Evolutionary conservation across 2,113 vertebrate species (phyloP).

Genomic region (Blennius ocellaris): DNA sequence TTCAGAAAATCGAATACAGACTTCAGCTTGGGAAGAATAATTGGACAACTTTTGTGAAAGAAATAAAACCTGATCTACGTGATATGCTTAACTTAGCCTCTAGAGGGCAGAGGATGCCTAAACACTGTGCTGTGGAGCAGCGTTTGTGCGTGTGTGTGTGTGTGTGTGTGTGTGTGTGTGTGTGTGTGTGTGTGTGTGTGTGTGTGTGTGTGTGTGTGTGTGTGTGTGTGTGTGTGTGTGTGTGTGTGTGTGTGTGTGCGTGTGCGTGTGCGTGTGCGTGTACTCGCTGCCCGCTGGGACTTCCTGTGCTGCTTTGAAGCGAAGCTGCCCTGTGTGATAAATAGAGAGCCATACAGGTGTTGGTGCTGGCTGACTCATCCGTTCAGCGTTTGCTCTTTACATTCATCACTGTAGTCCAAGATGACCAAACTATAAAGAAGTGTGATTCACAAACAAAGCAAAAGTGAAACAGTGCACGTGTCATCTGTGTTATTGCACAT

Average conservation of each 20-base stretch:
- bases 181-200: slow-evolving; percentile 46
- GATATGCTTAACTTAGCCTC: slow-evolving; percentile 27
- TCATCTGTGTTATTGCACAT: slow-evolving; percentile 8
- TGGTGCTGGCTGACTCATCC: slow-evolving; percentile 66
- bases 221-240: background rate
- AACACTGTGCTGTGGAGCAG: slow-evolving; percentile 9
- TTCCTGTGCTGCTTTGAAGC: slow-evolving; percentile 56
- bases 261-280: slow-evolving; percentile 49
- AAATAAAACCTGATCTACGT: background rate
- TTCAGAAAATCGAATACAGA: background rate
- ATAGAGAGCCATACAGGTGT: slow-evolving; percentile 57
- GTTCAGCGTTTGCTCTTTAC: slow-evolving; percentile 51
- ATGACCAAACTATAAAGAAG: slow-evolving; percentile 20
- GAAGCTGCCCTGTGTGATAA: slow-evolving; percentile 45
- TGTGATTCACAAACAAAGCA: slow-evolving; percentile 38
- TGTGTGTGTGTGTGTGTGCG: slow-evolving; percentile 43
- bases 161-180: slow-evolving; percentile 33
- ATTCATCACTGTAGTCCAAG: slow-evolving; percentile 44
- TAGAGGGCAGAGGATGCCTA: slow-evolving; percentile 59
- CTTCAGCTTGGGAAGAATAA: background rate
- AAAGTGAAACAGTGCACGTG: background rate
- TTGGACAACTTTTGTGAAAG: background rate
- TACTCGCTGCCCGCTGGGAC: slow-evolving; percentile 33
- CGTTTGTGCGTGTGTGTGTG: background rate
- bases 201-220: slow-evolving; percentile 31